Evolutionary conservation across 2,888 invertebrate genomes (phyloP).

Genomic region (Platycheirus rosarum): DNA sequence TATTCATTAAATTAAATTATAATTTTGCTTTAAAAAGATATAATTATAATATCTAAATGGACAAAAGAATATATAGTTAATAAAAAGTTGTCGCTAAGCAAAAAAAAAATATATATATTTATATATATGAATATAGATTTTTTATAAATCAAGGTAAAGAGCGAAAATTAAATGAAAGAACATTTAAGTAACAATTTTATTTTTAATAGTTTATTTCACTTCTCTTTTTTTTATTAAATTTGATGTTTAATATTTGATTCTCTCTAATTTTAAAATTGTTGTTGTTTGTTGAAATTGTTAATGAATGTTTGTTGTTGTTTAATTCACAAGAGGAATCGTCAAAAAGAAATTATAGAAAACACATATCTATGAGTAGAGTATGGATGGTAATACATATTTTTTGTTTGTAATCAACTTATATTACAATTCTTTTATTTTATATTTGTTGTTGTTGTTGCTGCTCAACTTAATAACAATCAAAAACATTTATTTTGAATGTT

Average conservation of each 20-base stretch:
- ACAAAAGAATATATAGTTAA: slow-evolving; percentile 35
- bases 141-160: slow-evolving; percentile 53
- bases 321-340: slow-evolving; percentile 76
- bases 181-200: slow-evolving; percentile 50
- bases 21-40: slow-evolving; percentile 49
- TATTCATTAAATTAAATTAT: slow-evolving; percentile 39
- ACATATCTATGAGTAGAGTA: slow-evolving; percentile 77
- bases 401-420: slow-evolving; percentile 75
- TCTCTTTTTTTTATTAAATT: neutral
- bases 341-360: slow-evolving; percentile 75
- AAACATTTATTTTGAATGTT: slow-evolving; percentile 74
- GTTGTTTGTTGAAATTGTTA: slow-evolving; percentile 43
- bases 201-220: slow-evolving; percentile 6
- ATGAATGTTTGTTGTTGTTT: slow-evolving; percentile 41
- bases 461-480: too few species aligned
- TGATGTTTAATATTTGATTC: slow-evolving; percentile 51
- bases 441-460: slow-evolving; percentile 75
- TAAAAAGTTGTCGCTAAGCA: slow-evolving; percentile 28
- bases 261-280: slow-evolving; percentile 31
- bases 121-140: too few species aligned
- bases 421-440: slow-evolving; percentile 67
- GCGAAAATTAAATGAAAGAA: slow-evolving; percentile 53
- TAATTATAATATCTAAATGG: slow-evolving; percentile 55
- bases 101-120: slow-evolving; percentile 14
- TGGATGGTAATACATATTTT: slow-evolving; percentile 58